A percentile compares a stretch with the other conserved stretches of the same genome.
Evolutionary conservation across 2,113 vertebrate genomes (phyloP).

Genomic region (Festucalex cinctus): DNA sequence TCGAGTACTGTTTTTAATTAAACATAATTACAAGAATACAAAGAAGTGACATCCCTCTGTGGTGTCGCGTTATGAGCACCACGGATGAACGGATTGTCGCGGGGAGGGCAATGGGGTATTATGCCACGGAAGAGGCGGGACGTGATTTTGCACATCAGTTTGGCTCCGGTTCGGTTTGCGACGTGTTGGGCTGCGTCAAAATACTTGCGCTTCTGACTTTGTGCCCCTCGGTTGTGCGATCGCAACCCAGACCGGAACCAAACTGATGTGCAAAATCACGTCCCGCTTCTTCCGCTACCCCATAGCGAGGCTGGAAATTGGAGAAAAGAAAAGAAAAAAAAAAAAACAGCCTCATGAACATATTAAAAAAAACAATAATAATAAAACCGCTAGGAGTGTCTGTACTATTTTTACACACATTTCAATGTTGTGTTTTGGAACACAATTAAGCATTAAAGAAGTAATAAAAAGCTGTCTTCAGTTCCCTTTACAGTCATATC

Average conservation of each 20-base stretch:
- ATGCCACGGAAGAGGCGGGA: too few species aligned
- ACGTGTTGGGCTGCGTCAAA: too few species aligned
- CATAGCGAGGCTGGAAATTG: too few species aligned
- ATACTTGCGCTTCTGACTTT: too few species aligned
- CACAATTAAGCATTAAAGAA: constrained; percentile 55
- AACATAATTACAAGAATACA: constrained; percentile 41
- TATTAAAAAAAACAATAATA: constrained; percentile 36
- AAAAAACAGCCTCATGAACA: not conserved
- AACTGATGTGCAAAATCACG: too few species aligned
- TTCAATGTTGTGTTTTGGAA: constrained; percentile 8
- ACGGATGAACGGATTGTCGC: not conserved
- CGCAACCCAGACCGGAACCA: too few species aligned
- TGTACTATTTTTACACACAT: constrained; percentile 20
- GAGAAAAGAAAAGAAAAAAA: too few species aligned
- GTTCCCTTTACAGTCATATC: not conserved
- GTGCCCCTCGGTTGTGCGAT: too few species aligned
- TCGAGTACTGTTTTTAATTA: constrained; percentile 40
- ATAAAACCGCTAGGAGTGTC: too few species aligned
- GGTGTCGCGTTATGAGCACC: constrained; percentile 20
- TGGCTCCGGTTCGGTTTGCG: too few species aligned
- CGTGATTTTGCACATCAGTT: too few species aligned
- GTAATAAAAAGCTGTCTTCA: constrained; percentile 43
- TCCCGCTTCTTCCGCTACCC: too few species aligned
- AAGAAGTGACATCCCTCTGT: constrained; percentile 14
- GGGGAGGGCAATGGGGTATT: not conserved